These are phyloP conservation scores for Stegophylla sp. DNA, from an alignment of 2,888 invertebrate genomes.

Conservation along the genomic window DNA sequence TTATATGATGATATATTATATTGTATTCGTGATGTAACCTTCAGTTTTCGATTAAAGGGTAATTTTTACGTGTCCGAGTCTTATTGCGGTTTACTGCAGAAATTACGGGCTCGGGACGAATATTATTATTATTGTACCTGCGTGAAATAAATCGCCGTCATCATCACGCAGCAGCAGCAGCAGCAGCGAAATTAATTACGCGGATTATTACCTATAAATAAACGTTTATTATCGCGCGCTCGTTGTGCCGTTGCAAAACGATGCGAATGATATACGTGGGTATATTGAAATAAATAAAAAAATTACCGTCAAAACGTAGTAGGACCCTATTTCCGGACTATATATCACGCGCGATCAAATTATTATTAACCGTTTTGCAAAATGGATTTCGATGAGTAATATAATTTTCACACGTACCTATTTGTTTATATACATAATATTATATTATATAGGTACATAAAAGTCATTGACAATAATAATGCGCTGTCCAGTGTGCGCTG, in stretches of 20 bases:
- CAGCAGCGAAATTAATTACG: background rate
- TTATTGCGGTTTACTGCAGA: conserved; percentile 6
- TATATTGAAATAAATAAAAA: background rate
- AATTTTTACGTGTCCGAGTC: background rate
- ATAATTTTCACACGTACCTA: conserved; percentile 1
- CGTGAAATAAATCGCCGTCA: background rate
- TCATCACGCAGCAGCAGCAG: no score
- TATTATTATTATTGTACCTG: no score
- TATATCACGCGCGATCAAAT: conserved; percentile 15
- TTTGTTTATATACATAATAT: no score
- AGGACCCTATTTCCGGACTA: no score
- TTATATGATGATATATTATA: background rate
- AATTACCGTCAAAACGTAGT: background rate
- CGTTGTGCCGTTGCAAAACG: no score
- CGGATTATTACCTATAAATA: no score
- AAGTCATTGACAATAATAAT: conserved; percentile 27
- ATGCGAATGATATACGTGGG: no score
- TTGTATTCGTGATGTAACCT: conserved; percentile 25
- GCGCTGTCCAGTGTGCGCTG: background rate
- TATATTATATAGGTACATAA: background rate
- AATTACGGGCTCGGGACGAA: background rate
- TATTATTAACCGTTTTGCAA: conserved; percentile 29
- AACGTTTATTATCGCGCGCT: no score
- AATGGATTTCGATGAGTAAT: conserved; percentile 18
- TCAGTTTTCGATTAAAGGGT: conserved; percentile 25